Base-by-base conservation (phyloP, 1,140 invertebrate genomes). In the Trichomalopsis sarcophagae region DNA sequence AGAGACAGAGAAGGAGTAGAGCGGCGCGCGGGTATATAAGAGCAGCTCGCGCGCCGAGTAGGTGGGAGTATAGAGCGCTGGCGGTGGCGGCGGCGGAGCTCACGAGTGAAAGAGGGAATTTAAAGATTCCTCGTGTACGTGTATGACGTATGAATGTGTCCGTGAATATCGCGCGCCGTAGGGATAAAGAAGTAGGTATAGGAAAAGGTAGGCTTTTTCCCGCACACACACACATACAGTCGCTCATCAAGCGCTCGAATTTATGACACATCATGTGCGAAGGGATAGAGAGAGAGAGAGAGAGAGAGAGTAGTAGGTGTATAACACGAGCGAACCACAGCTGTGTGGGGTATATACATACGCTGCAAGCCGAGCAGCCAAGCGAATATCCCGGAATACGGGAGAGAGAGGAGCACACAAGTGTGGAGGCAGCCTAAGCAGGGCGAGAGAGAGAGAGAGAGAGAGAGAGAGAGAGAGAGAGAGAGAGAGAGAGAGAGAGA, bases 101-200 rank as follows among this genome's bases (percentile, higher is more conserved):
- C 75, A 47, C 17, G 55, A 62, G 71, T 36, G 81, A 81, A 80
- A 81, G 77, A 80, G 83, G 47, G 50, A 81, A 80, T 84, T 84
- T 84, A 84, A 84, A 84, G 83, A 84, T 84, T 84, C 69, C 69
- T 80, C 82, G 77, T 33, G 40, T 73, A 47, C 33, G 33, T 50
- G 40, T 76, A 77, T 69, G 74, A 76, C 69, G 82, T 83, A 76
- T 76, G 47, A 73, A 74, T 74, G 68, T 30, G 69, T 36, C 69
- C 23, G 14, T 23, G 73, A 44, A 40, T 44, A 17, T 50, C 47
- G 40, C 40, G 0, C 40, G 40, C 40, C 9, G 40, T 50, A 17
- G 11, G 47, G 13, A 50, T 50, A 50, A 14, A 50, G 47, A 50
- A 50, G 13, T 50, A 50, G 11, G 17, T 62, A 17, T 50, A 50